Evolutionary conservation across 1,140 invertebrate species (phyloP).

Genomic region (Drosophila watanabei): DNA sequence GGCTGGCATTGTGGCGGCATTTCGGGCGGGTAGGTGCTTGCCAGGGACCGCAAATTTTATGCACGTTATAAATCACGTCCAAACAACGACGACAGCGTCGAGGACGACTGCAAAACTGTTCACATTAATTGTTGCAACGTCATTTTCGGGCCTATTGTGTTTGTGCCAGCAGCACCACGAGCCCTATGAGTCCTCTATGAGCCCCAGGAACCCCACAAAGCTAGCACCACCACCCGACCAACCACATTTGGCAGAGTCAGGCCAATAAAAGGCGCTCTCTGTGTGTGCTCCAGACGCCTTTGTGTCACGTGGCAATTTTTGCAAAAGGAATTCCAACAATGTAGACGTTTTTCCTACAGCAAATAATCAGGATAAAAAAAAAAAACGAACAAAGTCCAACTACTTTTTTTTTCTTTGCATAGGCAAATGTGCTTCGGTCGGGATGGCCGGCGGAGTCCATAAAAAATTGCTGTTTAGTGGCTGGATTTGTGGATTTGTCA

Average conservation of each 20-base stretch:
- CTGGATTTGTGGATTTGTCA: conserved; percentile 79
- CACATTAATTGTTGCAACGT: conserved; percentile 83
- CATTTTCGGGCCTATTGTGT: conserved; percentile 80
- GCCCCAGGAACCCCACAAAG: conserved; percentile 11
- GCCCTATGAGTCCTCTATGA: conserved; percentile 10
- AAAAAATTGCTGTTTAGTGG: conserved; percentile 72
- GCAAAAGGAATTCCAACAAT: conserved; percentile 81
- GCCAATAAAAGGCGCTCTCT: conserved; percentile 74
- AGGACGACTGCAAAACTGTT: conserved; percentile 79
- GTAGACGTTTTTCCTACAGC: conserved; percentile 78
- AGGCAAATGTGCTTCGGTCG: conserved; percentile 50
- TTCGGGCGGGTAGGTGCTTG: conserved; percentile 54
- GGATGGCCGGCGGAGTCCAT: conserved; percentile 39
- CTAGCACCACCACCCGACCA: neutral
- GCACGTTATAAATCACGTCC: conserved; percentile 79
- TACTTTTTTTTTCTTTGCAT: conserved; percentile 40
- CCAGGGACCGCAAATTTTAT: conserved; percentile 76
- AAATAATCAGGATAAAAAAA: conserved; percentile 36
- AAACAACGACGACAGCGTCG: conserved; percentile 60
- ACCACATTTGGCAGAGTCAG: conserved; percentile 33
- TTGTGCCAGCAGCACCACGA: conserved; percentile 23
- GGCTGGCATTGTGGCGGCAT: conserved; percentile 41
- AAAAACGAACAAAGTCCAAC: conserved; percentile 44
- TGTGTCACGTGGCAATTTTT: conserved; percentile 80
- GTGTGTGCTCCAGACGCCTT: conserved; percentile 79